Evolutionary conservation across 1,140 invertebrate genomes (phyloP).

Genomic region (Rhagoletis pomonella): DNA sequence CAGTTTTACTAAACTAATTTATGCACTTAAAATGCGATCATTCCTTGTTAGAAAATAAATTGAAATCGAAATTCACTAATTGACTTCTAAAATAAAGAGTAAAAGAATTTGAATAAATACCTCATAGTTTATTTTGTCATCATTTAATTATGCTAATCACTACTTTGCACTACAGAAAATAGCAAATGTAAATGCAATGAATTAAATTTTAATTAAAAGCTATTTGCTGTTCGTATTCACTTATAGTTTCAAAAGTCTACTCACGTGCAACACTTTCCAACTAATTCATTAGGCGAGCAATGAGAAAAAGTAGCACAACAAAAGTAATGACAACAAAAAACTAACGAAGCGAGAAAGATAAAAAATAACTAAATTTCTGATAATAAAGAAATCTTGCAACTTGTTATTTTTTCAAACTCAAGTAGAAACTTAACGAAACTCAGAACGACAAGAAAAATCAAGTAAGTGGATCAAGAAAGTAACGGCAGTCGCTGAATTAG

Average conservation of each 20-base stretch:
- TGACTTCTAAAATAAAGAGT: too few species aligned
- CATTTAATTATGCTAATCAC: background rate
- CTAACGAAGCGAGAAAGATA: background rate
- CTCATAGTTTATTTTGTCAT: background rate
- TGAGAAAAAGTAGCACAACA: constrained; percentile 25
- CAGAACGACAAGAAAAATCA: background rate
- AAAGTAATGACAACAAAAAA: background rate
- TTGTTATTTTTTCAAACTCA: background rate
- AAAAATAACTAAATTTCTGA: background rate
- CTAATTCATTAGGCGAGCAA: constrained; percentile 29
- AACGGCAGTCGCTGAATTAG: constrained; percentile 19
- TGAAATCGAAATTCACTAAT: too few species aligned
- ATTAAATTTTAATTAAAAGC: constrained; percentile 23
- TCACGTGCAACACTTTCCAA: constrained; percentile 43
- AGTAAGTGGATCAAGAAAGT: constrained; percentile 13
- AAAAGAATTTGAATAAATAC: background rate
- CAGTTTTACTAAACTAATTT: too few species aligned
- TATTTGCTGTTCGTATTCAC: background rate
- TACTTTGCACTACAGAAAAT: background rate
- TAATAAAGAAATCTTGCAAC: background rate
- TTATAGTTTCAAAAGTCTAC: background rate
- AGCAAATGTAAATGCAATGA: background rate
- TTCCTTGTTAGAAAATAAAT: too few species aligned
- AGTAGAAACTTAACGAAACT: background rate
- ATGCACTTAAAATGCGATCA: too few species aligned